Conservation (phyloP, 2,113 vertebrate species). For the Catharus bicknelli region DNA sequence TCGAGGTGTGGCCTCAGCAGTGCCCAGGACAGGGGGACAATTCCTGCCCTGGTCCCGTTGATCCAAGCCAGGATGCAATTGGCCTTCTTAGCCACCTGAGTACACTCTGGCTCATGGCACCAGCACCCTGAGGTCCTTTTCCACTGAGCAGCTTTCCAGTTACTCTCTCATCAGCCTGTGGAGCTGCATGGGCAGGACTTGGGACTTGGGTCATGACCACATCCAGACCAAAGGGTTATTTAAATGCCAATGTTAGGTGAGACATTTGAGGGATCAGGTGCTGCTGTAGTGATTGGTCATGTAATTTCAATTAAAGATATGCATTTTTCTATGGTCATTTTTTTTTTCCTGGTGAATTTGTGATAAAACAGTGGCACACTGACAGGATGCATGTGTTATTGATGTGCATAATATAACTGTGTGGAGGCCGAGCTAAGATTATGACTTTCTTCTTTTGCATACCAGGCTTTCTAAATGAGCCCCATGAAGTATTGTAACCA, state of each 20-base stretch:
- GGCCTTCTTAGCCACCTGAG: not conserved
- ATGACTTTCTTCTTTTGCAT: not conserved
- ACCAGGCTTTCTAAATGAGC: not conserved
- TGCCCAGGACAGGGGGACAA: not conserved
- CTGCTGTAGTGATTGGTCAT: not conserved
- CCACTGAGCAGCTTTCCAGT: not conserved
- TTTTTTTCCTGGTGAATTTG: not conserved
- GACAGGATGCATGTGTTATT: not conserved
- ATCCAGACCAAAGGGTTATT: not conserved
- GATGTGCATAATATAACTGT: not conserved
- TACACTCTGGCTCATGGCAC: not conserved
- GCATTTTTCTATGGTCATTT: not conserved
- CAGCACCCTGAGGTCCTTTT: not conserved
- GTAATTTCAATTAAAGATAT: not conserved
- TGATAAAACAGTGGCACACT: not conserved
- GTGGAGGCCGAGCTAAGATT: not conserved
- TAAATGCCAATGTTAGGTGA: not conserved
- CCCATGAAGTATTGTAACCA: not conserved
- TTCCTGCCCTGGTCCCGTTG: not conserved
- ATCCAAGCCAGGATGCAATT: not conserved
- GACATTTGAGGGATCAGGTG: not conserved
- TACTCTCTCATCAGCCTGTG: not conserved
- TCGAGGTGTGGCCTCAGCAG: not conserved
- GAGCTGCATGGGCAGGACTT: not conserved
- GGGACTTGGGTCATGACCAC: not conserved